Base-by-base conservation (phyloP, 2,888 invertebrate species). In the Embidobia sp. region DNA sequence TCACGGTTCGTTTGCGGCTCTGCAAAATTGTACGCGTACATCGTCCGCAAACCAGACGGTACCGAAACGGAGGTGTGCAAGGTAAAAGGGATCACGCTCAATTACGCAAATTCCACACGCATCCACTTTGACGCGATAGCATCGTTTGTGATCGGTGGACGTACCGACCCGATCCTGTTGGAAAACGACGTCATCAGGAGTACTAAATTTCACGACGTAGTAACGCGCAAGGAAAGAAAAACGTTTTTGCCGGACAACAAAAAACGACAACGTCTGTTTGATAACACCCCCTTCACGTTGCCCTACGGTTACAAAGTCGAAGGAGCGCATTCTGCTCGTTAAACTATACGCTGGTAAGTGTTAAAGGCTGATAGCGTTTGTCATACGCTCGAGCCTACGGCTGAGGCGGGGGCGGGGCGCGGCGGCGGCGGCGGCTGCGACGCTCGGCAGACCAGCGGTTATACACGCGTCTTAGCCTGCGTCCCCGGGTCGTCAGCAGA, bases 1-100 rank as follows among this genome's bases (percentile, higher is more conserved):
- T 6, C 22, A 16, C 18, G 13, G 0, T 72, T 78, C 16, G 26
- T 66, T 11, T 59, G 33, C 1, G 6, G 15, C 2, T 19, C 10
- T 8, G 22, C 44, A 1, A 44, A 44, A 22, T 8, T 40, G 15
- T 40, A 40, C 7, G 18, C 16, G 1, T 40, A 8, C 15, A 15
- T 40, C 7, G 18, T 40, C 1, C 15, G n/a, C 5, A 40, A 40
- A 3, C 2, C 18, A 8, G 7, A 8, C 18, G 40, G 40, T 1
- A 8, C 7, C n/a, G 29, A 29, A n/a, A 8, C n/a, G 6, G n/a
- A n/a, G n/a, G n/a, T n/a, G n/a, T n/a, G n/a, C n/a, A n/a, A n/a
- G n/a, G n/a, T n/a, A n/a, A n/a, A n/a, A n/a, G n/a, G n/a, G n/a
- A n/a, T n/a, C n/a, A n/a, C n/a, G n/a, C n/a, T n/a, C n/a, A n/a